Percentiles rank a stretch among this genome's conserved stretches.
These are phyloP conservation scores for Panopea generosa DNA, from an alignment of 2,888 invertebrate genomes.

Conservation along the genomic window DNA sequence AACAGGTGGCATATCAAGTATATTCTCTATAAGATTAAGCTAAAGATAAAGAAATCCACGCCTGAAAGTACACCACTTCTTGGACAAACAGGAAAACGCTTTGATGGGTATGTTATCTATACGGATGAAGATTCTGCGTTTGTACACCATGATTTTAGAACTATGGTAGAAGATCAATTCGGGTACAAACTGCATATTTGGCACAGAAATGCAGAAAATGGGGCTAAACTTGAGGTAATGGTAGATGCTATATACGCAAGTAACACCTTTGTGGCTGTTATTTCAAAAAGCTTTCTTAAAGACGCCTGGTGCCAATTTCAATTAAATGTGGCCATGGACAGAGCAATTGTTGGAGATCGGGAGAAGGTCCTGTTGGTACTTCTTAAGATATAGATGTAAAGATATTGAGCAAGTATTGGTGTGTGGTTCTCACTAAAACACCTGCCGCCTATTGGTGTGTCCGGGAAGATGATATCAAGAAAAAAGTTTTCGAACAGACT, in stretches of 20 bases:
- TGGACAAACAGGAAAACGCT: not conserved
- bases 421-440: not conserved
- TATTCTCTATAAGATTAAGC: constrained; percentile 20
- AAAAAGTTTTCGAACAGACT: not conserved
- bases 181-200: constrained; percentile 13
- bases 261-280: constrained; percentile 12
- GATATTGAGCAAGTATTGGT: not conserved
- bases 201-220: constrained; percentile 15
- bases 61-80: not conserved
- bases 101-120: constrained; percentile 27
- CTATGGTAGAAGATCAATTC: constrained; percentile 11
- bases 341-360: not conserved
- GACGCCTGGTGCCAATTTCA: constrained; percentile 21
- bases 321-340: constrained; percentile 10
- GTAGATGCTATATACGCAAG: constrained; percentile 26
- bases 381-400: not conserved
- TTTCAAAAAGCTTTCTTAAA: constrained; percentile 26
- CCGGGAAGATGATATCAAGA: not conserved
- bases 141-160: constrained; percentile 6
- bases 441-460: not conserved
- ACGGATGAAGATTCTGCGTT: constrained; percentile 13
- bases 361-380: constrained; percentile 2
- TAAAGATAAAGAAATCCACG: not conserved
- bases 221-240: constrained; percentile 25
- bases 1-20: constrained; percentile 44